Evolutionary conservation across 2,888 invertebrate species (phyloP).

Genomic region (Euclidia mi): DNA sequence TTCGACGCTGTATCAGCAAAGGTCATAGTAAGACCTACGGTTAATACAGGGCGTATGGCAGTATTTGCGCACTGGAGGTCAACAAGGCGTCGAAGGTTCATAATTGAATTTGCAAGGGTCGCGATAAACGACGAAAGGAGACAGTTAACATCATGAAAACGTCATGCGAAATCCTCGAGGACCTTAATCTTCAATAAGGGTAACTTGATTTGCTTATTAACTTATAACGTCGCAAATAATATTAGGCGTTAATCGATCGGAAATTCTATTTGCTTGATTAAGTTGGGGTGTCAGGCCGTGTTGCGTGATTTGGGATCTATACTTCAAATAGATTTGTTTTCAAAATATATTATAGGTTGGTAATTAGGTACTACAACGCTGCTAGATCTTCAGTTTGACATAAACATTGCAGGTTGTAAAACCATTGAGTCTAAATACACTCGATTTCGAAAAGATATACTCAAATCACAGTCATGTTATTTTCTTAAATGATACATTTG

Average conservation of each 20-base stretch:
- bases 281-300: not conserved
- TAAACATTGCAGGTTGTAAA: too few relatives aligned
- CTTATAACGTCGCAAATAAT: constrained; percentile 44
- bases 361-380: too few relatives aligned
- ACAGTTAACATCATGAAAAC: constrained; percentile 70
- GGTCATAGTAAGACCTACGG: constrained; percentile 54
- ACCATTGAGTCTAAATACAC: too few relatives aligned
- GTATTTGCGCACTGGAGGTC: constrained; percentile 58
- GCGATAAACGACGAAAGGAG: constrained; percentile 72
- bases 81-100: constrained; percentile 66
- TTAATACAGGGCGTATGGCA: constrained; percentile 35
- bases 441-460: too few relatives aligned
- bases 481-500: too few relatives aligned
- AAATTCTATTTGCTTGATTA: constrained; percentile 1
- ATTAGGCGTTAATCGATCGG: constrained; percentile 16
- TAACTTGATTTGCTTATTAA: constrained; percentile 70
- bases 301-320: too few relatives aligned
- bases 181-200: constrained; percentile 72
- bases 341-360: too few relatives aligned
- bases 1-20: constrained; percentile 42
- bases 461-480: too few relatives aligned
- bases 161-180: constrained; percentile 66
- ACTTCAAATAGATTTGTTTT: too few relatives aligned
- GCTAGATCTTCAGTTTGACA: too few relatives aligned
- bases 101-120: constrained; percentile 80